phyloP scores from a whole-genome alignment of 2,888 invertebrate genomes.

The Stratiomys singularior region DNA sequence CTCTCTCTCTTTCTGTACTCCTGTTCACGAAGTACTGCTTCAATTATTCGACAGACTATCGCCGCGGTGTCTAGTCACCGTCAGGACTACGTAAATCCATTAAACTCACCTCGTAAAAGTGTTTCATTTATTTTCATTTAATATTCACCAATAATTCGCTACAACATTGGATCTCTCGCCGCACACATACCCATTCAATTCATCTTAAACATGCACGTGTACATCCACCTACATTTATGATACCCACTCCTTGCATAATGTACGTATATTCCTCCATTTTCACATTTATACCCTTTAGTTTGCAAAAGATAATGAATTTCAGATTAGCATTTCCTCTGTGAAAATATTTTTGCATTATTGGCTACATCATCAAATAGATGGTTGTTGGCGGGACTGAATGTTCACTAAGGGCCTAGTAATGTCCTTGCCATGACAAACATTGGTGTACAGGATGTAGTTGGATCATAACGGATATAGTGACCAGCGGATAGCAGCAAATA shows the following conservation, averaged over 20 bases:
- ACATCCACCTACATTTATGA: background rate
- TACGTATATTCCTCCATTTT: slow-evolving; percentile 2
- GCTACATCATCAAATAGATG: slow-evolving; percentile 24
- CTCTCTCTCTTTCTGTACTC: no score
- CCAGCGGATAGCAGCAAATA: slow-evolving; percentile 1
- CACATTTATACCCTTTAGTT: background rate
- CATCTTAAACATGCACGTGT: background rate
- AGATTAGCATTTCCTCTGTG: slow-evolving; percentile 45
- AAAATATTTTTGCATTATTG: slow-evolving; percentile 38
- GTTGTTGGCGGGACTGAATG: background rate
- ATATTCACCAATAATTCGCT: slow-evolving; percentile 41
- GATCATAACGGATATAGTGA: background rate
- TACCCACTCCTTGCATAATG: background rate
- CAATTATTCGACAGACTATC: no score
- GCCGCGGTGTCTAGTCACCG: background rate
- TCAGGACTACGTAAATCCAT: slow-evolving; percentile 24
- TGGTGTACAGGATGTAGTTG: slow-evolving; percentile 26
- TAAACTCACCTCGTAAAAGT: slow-evolving; percentile 19
- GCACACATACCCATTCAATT: background rate
- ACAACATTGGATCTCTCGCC: background rate
- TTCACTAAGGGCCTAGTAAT: slow-evolving; percentile 18
- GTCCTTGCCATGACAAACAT: background rate
- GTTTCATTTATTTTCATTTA: slow-evolving; percentile 43
- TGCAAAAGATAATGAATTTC: slow-evolving; percentile 42
- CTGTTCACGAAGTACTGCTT: no score